A percentile compares a stretch with the other conserved stretches of the same genome.
These are phyloP conservation scores for Falco columbarius DNA, from an alignment of 2,797 vertebrate genomes.

Conservation along the genomic window DNA sequence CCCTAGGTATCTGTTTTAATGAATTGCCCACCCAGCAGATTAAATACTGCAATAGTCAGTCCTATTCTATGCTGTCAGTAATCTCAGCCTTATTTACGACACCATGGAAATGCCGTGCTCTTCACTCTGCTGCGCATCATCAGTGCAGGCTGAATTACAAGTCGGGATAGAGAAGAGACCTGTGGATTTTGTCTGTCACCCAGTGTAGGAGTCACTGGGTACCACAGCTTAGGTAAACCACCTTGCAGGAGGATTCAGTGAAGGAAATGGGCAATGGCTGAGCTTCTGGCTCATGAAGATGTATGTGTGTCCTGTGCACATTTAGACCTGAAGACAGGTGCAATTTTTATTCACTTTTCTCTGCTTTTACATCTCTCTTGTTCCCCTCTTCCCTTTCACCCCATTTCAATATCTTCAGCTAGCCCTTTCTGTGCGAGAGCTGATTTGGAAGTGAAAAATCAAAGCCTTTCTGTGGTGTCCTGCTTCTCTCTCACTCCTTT, in stretches of 20 bases:
- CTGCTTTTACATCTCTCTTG: neutral
- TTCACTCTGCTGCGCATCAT: neutral
- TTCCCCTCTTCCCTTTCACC: neutral
- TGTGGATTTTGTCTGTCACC: neutral
- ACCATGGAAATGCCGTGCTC: neutral
- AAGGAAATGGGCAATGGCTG: neutral
- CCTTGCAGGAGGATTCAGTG: neutral
- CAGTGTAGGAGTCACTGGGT: neutral
- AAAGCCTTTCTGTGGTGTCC: neutral
- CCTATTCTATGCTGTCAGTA: constrained; percentile 24
- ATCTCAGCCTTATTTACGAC: constrained; percentile 55
- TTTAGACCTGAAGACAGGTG: neutral
- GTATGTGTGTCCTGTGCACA: constrained; percentile 14
- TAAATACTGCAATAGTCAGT: constrained; percentile 63
- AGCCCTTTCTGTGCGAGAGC: neutral
- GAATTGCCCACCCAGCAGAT: constrained; percentile 71
- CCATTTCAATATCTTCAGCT: neutral
- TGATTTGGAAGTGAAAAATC: neutral
- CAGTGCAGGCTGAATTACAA: neutral
- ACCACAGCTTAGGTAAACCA: neutral
- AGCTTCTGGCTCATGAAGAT: constrained; percentile 36
- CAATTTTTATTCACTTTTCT: neutral
- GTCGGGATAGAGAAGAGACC: neutral
- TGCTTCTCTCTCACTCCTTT: neutral
- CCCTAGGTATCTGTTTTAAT: constrained; percentile 75